Evolutionary conservation across 2,888 invertebrate genomes (phyloP), one percentile per base, ranked within the genome.

Genomic region (Dexiosoma caninum): DNA sequence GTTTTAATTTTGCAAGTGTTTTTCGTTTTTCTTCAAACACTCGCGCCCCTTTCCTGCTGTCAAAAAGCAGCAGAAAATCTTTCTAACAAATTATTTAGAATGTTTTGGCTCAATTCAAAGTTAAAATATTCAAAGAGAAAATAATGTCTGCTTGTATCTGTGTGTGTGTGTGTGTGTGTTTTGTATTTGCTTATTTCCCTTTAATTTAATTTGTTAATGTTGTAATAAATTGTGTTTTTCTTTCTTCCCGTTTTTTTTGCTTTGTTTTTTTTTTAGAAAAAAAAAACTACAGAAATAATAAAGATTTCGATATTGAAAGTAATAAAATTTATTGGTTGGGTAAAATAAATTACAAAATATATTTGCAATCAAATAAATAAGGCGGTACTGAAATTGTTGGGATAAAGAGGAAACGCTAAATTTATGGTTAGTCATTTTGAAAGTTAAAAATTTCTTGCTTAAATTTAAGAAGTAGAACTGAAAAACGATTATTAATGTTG

Each of bases 121-220:
- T 0, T 40, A 42, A 59, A 59, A 57, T 53, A 53, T 62, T 62
- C 32, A 42, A 72, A 37, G 55, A 19, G 21, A 53, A 71, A 44
- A 42, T 42, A 72, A 53, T 51, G 40, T 37, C n/a, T n/a, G n/a
- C n/a, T n/a, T n/a, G n/a, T n/a, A n/a, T n/a, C n/a, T n/a, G n/a
- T n/a, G n/a, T n/a, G n/a, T n/a, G n/a, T n/a, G n/a, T n/a, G n/a
- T n/a, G 23, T 57, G 19, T 14, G 21, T 57, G 5, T 51, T 19
- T 44, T 42, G 23, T 30, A 4, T 62, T 40, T 49, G 57, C 40
- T 40, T 66, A 27, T 46, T 66, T 46, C 44, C 21, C 55, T 59
- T 66, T 75, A 75, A 75, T 75, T 75, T 75, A 75, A 75, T 75
- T 75, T 75, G 74, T 75, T 66, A 75, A 75, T 67, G 74, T 75